Conservation (phyloP, 2,797 vertebrate species). For the Neosilurus mollespiculum region DNA sequence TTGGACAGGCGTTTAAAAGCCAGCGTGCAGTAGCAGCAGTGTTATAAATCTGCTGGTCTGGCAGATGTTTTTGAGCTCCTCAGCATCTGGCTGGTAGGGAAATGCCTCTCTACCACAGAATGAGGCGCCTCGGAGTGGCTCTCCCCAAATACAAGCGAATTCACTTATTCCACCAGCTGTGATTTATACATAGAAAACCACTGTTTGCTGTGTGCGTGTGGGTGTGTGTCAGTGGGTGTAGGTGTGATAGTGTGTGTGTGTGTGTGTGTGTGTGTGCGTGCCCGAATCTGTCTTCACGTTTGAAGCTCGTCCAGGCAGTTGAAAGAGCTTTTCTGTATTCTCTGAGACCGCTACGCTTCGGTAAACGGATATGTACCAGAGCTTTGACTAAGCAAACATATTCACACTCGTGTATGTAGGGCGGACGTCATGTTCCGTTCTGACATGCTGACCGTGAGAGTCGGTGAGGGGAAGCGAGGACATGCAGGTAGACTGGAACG, state of each 20-base stretch:
- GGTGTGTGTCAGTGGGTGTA: neutral
- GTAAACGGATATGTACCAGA: conserved; percentile 20
- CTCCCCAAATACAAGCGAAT: conserved; percentile 19
- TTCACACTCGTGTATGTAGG: neutral
- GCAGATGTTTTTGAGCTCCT: conserved; percentile 42
- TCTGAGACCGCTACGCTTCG: conserved; percentile 19
- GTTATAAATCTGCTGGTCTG: conserved; percentile 10
- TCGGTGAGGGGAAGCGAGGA: conserved; percentile 3
- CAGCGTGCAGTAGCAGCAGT: conserved; percentile 6
- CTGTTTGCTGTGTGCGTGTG: neutral
- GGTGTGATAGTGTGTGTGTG: too few relatives aligned
- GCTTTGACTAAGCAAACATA: conserved; percentile 27
- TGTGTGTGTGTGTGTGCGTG: neutral
- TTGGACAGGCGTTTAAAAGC: neutral
- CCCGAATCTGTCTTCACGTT: conserved; percentile 21
- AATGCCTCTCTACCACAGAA: conserved; percentile 34
- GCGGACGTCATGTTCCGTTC: neutral
- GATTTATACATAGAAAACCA: conserved; percentile 20
- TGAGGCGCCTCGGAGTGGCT: conserved; percentile 20
- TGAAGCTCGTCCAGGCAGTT: conserved; percentile 40
- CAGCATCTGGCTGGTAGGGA: conserved; percentile 31
- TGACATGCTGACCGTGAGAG: conserved; percentile 8
- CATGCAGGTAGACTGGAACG: neutral
- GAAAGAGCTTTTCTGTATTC: conserved; percentile 43
- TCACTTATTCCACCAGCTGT: conserved; percentile 25